These are phyloP conservation scores for Notodonta ziczac DNA, from an alignment of 2,888 invertebrate genomes.

Conservation along the genomic window DNA sequence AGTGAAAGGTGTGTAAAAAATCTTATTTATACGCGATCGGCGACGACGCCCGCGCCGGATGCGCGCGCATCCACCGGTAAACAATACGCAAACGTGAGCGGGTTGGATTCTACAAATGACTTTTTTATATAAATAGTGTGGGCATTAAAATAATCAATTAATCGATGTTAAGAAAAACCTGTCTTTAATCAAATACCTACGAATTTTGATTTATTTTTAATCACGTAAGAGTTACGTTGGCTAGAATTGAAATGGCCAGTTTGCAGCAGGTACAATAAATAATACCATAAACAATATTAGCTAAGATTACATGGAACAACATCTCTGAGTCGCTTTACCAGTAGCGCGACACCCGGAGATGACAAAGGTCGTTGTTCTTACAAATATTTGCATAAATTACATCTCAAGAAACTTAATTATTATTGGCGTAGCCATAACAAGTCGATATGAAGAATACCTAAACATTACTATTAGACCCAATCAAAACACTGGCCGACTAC, in stretches of 20 bases:
- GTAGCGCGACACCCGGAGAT: slow-evolving; percentile 43
- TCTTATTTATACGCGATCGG: slow-evolving; percentile 58
- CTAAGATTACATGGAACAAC: neutral
- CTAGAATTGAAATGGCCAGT: neutral
- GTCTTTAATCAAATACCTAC: neutral
- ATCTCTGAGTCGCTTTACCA: slow-evolving; percentile 14
- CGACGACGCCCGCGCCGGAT: slow-evolving; percentile 53
- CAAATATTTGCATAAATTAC: slow-evolving; percentile 72
- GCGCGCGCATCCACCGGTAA: slow-evolving; percentile 46
- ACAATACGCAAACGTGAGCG: slow-evolving; percentile 58
- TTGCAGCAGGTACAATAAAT: neutral
- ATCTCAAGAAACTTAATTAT: slow-evolving; percentile 48
- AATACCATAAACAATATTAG: neutral
- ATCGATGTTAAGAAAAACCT: neutral
- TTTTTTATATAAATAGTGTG: slow-evolving; percentile 24
- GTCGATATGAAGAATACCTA: slow-evolving; percentile 40
- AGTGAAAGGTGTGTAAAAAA: slow-evolving; percentile 79
- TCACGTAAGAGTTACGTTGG: neutral
- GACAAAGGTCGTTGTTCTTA: slow-evolving; percentile 66
- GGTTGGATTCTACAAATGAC: slow-evolving; percentile 34
- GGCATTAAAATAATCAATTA: neutral
- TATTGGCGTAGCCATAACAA: slow-evolving; percentile 46
- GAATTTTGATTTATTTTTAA: neutral
- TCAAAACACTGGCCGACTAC: slow-evolving; percentile 66
- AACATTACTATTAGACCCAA: slow-evolving; percentile 41